Evolutionary conservation across 2,797 vertebrate genomes (phyloP).

Genomic region (Trematomus bernacchii): DNA sequence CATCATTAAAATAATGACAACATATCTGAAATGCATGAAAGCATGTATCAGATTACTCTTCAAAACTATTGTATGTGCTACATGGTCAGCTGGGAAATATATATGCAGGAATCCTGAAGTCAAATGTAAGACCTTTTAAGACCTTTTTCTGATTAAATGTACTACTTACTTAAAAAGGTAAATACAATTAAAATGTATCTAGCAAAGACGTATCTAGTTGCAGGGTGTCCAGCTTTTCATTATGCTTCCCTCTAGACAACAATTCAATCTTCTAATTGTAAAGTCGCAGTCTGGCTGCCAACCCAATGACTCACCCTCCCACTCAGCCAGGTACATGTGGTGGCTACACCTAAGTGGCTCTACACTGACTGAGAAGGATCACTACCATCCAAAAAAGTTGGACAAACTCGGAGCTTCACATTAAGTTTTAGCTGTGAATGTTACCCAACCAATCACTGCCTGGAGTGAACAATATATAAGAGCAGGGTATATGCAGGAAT

Average conservation of each 20-base stretch:
- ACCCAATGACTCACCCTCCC: conserved; percentile 50
- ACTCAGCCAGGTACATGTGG: conserved; percentile 44
- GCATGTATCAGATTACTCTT: not conserved
- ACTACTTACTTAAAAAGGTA: not conserved
- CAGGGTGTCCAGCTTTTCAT: conserved; percentile 18
- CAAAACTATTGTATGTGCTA: not conserved
- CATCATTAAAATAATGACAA: not conserved
- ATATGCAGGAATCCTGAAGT: too few relatives aligned
- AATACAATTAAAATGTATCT: conserved; percentile 10
- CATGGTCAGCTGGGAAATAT: not conserved
- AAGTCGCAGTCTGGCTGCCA: conserved; percentile 39
- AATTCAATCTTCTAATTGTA: conserved; percentile 42
- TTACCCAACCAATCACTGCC: conserved; percentile 3
- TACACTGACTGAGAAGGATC: conserved; percentile 27
- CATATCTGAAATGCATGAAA: not conserved
- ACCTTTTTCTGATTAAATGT: not conserved
- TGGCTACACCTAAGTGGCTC: conserved; percentile 22
- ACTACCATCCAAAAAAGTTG: conserved; percentile 15
- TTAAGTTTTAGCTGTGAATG: conserved; percentile 10
- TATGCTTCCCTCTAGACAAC: conserved; percentile 32
- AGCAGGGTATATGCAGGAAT: too few relatives aligned
- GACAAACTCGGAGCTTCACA: not conserved
- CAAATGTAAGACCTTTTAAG: too few relatives aligned
- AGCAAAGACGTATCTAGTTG: conserved; percentile 1
- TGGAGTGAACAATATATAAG: not conserved